These are phyloP conservation scores for Entomobrya proxima DNA, from an alignment of 2,888 invertebrate species.

Conservation along the genomic window DNA sequence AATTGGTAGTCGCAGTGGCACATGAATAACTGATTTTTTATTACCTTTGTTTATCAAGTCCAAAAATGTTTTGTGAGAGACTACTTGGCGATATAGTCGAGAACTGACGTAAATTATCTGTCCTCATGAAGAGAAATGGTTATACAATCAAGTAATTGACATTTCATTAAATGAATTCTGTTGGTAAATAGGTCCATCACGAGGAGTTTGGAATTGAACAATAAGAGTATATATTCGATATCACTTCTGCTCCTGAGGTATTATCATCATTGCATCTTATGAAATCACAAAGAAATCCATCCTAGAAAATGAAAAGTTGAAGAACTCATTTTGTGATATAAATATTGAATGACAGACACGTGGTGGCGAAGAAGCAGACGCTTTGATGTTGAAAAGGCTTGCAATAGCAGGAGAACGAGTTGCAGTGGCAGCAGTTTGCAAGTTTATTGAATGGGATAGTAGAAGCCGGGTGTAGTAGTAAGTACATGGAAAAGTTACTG, in stretches of 20 bases:
- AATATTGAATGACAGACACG: conserved; percentile 48
- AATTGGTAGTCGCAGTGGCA: conserved; percentile 45
- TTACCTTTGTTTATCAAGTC: conserved; percentile 42
- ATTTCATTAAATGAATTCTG: conserved; percentile 42
- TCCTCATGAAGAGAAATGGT: conserved; percentile 3
- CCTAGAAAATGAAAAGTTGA: conserved; percentile 43
- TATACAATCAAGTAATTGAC: conserved; percentile 43
- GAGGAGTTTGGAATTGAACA: not conserved
- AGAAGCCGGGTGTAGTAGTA: not conserved
- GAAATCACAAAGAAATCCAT: conserved; percentile 41
- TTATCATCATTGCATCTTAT: conserved; percentile 4
- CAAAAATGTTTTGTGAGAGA: not conserved
- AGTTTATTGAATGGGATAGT: conserved; percentile 37
- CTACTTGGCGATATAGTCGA: not conserved
- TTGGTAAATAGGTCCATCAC: conserved; percentile 33
- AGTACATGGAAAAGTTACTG: conserved; percentile 13
- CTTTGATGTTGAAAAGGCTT: conserved; percentile 16
- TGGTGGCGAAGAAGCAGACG: conserved; percentile 27
- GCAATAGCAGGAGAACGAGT: not conserved
- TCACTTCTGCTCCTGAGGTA: not conserved
- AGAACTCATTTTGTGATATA: conserved; percentile 41
- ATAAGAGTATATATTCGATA: not conserved
- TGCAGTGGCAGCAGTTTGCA: not conserved
- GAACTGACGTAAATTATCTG: conserved; percentile 38
- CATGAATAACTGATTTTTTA: conserved; percentile 53